phyloP scores from a whole-genome alignment of 1,140 invertebrate species.

The Gonatopus flavifemur region DNA sequence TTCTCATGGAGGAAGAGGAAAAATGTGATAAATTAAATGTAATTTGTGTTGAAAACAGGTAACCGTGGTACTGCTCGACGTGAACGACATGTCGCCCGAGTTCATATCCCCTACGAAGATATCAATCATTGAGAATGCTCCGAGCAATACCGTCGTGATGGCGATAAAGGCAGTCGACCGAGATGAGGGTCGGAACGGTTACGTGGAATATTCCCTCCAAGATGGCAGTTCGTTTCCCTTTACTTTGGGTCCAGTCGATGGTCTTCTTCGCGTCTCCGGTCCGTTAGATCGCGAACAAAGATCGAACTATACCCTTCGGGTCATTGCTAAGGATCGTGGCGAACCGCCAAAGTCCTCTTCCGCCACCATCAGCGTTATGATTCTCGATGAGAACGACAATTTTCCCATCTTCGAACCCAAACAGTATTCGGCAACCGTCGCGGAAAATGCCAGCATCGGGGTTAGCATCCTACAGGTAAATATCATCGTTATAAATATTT shows the following conservation, averaged over 20 bases:
- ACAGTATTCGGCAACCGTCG: slow-evolving; percentile 83
- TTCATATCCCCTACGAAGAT: slow-evolving; percentile 84
- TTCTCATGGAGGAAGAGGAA: too few species aligned
- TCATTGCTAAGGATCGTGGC: slow-evolving; percentile 87
- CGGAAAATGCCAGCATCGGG: slow-evolving; percentile 92
- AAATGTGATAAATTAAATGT: too few species aligned
- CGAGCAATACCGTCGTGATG: slow-evolving; percentile 87
- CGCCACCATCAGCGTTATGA: slow-evolving; percentile 70
- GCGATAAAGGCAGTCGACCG: slow-evolving; percentile 87
- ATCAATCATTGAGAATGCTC: slow-evolving; percentile 80
- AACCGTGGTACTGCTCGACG: slow-evolving; percentile 83
- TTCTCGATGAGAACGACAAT: slow-evolving; percentile 94
- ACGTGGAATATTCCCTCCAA: slow-evolving; percentile 84
- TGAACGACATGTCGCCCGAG: slow-evolving; percentile 92
- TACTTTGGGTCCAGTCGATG: slow-evolving; percentile 84
- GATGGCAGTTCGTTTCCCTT: slow-evolving; percentile 65
- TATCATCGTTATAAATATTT: too few species aligned
- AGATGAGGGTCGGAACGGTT: slow-evolving; percentile 92
- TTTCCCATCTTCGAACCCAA: slow-evolving; percentile 86
- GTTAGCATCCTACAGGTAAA: slow-evolving; percentile 81
- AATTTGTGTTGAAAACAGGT: too few species aligned
- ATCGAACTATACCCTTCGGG: slow-evolving; percentile 76
- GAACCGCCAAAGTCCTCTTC: slow-evolving; percentile 76
- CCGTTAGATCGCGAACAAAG: slow-evolving; percentile 81
- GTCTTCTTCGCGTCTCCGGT: slow-evolving; percentile 78